phyloP scores from a whole-genome alignment of 2,113 vertebrate genomes.

The Agapornis roseicollis region DNA sequence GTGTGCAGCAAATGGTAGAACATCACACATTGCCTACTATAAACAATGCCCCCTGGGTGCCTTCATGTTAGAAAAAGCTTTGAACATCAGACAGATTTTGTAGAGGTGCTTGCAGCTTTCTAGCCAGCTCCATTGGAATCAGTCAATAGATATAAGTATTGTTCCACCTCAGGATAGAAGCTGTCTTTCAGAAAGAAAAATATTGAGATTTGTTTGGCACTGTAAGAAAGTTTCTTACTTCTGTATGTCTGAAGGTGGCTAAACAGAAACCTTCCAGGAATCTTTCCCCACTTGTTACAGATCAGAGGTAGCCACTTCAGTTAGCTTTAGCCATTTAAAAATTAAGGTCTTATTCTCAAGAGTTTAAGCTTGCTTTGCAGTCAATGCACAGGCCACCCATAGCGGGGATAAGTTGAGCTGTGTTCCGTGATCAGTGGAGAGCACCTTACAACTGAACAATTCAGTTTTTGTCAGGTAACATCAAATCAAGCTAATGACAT shows the following conservation, averaged over 20 bases:
- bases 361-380: neutral
- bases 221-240: neutral
- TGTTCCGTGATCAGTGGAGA: neutral
- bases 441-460: neutral
- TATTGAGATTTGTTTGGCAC: neutral
- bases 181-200: neutral
- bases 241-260: neutral
- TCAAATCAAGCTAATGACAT: neutral
- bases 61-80: neutral
- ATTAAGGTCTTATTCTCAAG: neutral
- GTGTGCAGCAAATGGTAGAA: neutral
- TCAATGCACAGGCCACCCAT: neutral
- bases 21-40: rapidly evolving
- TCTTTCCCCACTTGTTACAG: neutral
- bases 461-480: neutral
- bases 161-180: neutral
- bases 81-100: neutral
- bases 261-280: neutral
- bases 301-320: neutral
- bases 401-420: neutral
- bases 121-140: neutral
- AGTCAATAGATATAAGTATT: neutral
- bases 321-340: neutral
- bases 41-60: neutral
- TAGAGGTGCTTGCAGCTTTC: neutral